Percentiles rank a stretch among this genome's conserved stretches.
Conservation (phyloP, 2,888 invertebrate species). For the Amblyteles armatorius region DNA sequence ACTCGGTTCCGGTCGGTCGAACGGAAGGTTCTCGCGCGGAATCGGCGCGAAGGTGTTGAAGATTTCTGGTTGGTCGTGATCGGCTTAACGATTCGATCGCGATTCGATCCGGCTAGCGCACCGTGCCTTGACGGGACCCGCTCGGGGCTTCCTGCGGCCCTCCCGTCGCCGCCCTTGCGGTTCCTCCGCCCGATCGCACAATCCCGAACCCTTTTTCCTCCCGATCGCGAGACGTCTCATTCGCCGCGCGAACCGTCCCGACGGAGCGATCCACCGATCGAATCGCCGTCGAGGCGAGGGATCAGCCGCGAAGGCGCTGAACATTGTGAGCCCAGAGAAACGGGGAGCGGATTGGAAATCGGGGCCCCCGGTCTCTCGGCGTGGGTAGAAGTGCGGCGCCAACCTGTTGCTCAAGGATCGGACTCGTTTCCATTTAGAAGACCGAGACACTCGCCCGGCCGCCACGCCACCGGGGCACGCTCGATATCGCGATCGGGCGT, state of each 20-base stretch:
- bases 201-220: conserved; percentile 1
- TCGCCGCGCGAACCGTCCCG: conserved; percentile 27
- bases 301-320: conserved; percentile 49
- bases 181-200: conserved; percentile 44
- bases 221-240: conserved; percentile 43
- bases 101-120: conserved; percentile 58
- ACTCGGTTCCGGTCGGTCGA: conserved; percentile 31
- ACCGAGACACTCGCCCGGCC: conserved; percentile 54
- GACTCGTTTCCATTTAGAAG: conserved; percentile 79
- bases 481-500: conserved; percentile 67
- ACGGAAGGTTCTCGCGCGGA: conserved; percentile 3
- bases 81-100: conserved; percentile 63
- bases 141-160: conserved; percentile 51
- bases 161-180: conserved; percentile 16
- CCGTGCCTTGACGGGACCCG: conserved; percentile 46
- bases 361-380: conserved; percentile 71
- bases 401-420: conserved; percentile 84
- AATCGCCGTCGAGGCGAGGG: conserved; percentile 63
- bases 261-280: conserved; percentile 65
- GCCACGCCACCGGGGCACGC: conserved; percentile 49
- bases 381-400: conserved; percentile 83
- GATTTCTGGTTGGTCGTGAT: conserved; percentile 47
- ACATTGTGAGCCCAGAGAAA: conserved; percentile 49
- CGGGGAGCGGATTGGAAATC: conserved; percentile 79
- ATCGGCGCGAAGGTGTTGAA: conserved; percentile 53